These are phyloP conservation scores for Epinotia nisella DNA, from an alignment of 2,888 invertebrate genomes.

Conservation along the genomic window DNA sequence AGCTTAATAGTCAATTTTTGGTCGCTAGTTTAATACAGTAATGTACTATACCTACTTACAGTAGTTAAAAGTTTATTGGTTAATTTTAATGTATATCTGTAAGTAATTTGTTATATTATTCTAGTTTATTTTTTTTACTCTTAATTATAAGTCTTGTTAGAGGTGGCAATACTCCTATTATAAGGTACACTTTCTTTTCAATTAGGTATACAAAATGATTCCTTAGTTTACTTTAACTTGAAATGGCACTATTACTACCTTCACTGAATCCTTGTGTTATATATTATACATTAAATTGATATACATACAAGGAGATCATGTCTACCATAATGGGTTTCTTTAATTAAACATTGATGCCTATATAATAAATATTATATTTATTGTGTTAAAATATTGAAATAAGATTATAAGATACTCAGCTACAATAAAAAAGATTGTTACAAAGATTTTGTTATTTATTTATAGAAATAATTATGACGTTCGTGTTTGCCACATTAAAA, in stretches of 20 bases:
- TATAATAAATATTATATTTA: conserved; percentile 6
- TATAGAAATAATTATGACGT: conserved; percentile 48
- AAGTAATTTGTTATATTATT: conserved; percentile 31
- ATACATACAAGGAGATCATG: neutral
- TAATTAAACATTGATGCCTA: conserved; percentile 27
- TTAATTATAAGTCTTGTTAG: conserved; percentile 26
- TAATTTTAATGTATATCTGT: conserved; percentile 14
- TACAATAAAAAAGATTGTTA: conserved; percentile 35
- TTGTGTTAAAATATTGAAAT: conserved; percentile 39
- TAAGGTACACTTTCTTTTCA: neutral
- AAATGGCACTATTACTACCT: conserved; percentile 31
- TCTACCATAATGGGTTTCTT: conserved; percentile 5
- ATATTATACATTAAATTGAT: neutral
- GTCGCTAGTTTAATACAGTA: conserved; percentile 48
- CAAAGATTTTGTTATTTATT: conserved; percentile 41
- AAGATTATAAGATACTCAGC: conserved; percentile 15
- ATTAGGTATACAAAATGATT: neutral
- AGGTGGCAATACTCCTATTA: conserved; percentile 4
- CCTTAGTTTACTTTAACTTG: neutral
- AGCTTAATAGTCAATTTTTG: conserved; percentile 52
- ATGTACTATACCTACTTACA: conserved; percentile 18
- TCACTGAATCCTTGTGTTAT: neutral
- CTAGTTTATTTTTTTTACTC: conserved; percentile 34
- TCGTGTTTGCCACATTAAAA: conserved; percentile 60
- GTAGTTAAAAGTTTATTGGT: conserved; percentile 20